Base-by-base conservation (phyloP, 2,888 invertebrate genomes). In the Dilophus febrilis region DNA sequence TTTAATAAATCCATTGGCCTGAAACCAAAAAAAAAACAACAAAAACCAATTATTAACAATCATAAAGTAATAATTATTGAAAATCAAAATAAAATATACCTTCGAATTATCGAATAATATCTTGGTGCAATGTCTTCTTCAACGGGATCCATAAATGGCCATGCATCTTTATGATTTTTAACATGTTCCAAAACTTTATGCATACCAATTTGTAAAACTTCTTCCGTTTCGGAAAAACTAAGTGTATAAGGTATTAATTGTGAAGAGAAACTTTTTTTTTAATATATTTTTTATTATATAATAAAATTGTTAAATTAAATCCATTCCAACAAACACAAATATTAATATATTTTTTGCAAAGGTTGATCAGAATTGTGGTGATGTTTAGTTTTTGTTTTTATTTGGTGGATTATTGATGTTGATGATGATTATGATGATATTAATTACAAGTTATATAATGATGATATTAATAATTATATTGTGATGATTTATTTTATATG, bases 81-180 rank as follows among this genome's bases (percentile, higher is more conserved):
- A 22, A 22, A 8, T 6, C 22, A 22, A 22, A 22, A 22, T 8
- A 8, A 22, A 22, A 22, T n/a, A n/a, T 42, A 62, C 63, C 68
- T 70, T 47, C 78, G 60, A 31, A 79, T 78, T 22, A 79, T 74
- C 1, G 77, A 71, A 53, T 79, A 79, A 56, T 79, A 83, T 59
- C 84, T 81, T 1, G 92, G 91, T 1, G 91, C 91, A 56, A 84
- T 86, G 53, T 86, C 84, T 56, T 91, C 90, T 52, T 90, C 86
- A 2, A 92, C 91, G 0, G 91, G 86, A 55, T 90, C 87, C 56
- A 84, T 71, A 61, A 94, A 92, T 1, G 91, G 91, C 91, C 91
- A 92, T 1, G 91, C 87, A 57, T 92, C 90, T 42, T 83, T 77
- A 57, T 91, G 88, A 51, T 80, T 77, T 53, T 83, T 85, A 30